These are phyloP conservation scores for Actinia tenebrosa DNA, from an alignment of 64 coral and sea anemone genomes.

Conservation along the genomic window DNA sequence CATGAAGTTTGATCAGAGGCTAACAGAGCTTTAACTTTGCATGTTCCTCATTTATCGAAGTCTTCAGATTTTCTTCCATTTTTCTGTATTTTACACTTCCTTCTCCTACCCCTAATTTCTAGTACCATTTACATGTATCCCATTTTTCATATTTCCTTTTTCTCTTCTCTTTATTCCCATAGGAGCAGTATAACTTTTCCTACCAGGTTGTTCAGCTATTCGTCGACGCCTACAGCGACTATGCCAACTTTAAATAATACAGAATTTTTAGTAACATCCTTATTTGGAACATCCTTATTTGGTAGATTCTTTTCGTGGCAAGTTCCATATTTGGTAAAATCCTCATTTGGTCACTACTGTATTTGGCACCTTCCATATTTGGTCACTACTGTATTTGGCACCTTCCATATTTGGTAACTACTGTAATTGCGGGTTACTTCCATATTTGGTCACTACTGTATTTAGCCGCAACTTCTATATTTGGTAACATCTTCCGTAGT, in stretches of 20 bases:
- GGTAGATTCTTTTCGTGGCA: neutral
- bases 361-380: neutral
- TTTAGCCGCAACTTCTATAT: neutral
- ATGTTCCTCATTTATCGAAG: too few species aligned
- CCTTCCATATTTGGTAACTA: neutral
- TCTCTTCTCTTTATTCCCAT: neutral
- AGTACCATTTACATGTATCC: neutral
- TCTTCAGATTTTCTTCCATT: neutral
- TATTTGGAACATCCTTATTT: neutral
- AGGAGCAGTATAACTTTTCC: constrained; percentile 64
- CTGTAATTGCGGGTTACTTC: too few species aligned
- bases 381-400: neutral
- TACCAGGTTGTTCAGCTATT: constrained; percentile 46
- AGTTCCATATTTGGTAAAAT: neutral
- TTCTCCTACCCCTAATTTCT: neutral
- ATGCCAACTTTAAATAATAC: constrained; percentile 43
- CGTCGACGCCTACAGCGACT: constrained; percentile 47
- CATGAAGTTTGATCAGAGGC: too few species aligned
- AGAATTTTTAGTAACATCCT: too few species aligned
- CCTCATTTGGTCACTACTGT: neutral
- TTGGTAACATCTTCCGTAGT: neutral
- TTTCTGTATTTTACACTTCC: neutral
- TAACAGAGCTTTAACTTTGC: too few species aligned
- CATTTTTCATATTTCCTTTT: neutral
- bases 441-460: too few species aligned